Evolutionary conservation across 37 sponge, comb jelly and placozoan species (phyloP).

Genomic region (Cliona cf. orientalis): DNA sequence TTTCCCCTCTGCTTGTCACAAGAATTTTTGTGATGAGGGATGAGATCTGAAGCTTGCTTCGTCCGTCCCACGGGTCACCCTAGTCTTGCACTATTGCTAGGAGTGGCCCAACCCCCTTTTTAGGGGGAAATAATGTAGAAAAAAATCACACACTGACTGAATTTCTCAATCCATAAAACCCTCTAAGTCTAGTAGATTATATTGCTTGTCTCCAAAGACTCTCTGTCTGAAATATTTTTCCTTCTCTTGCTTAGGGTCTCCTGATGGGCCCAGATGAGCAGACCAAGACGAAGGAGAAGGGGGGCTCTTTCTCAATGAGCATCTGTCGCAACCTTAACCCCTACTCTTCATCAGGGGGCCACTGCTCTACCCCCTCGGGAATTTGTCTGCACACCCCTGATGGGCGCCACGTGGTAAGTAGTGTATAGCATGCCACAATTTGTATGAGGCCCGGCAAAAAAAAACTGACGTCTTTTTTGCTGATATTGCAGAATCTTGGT

Average conservation of each 20-base stretch:
- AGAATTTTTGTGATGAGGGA: no score
- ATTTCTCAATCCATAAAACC: no score
- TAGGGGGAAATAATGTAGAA: no score
- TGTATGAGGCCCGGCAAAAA: background rate
- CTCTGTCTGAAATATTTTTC: background rate
- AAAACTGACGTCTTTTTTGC: background rate
- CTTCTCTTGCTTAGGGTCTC: background rate
- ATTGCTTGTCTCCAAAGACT: background rate
- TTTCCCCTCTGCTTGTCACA: no score
- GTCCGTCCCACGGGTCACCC: no score
- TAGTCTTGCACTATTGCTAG: no score
- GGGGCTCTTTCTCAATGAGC: constrained; percentile 46
- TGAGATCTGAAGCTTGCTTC: no score
- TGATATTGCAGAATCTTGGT: constrained; percentile 58
- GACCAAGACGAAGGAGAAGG: background rate
- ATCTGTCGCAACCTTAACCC: constrained; percentile 76
- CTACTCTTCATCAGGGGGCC: constrained; percentile 11
- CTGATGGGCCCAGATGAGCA: background rate
- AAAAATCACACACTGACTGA: no score
- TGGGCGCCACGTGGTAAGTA: constrained; percentile 20
- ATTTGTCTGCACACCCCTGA: constrained; percentile 48
- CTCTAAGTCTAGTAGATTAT: background rate
- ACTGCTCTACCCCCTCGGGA: constrained; percentile 59
- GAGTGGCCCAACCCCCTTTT: no score
- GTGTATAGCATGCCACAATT: background rate